Conservation (phyloP, 2,113 vertebrate genomes). For the Cebus imitator region DNA sequence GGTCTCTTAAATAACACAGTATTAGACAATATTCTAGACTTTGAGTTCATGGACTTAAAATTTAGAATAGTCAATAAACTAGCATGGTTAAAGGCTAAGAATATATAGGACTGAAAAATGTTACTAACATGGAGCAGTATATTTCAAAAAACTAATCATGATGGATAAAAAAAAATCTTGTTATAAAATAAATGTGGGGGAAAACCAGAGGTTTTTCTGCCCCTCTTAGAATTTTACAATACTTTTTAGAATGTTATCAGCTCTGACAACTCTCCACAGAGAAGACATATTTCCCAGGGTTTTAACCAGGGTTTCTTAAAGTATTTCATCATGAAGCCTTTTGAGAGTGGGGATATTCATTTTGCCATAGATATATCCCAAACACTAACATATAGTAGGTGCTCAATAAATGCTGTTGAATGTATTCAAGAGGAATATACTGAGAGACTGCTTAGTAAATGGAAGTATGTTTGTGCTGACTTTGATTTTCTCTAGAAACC, state of each 20-base stretch:
- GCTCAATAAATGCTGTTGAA: neutral
- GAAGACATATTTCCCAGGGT: neutral
- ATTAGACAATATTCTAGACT: neutral
- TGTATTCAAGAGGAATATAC: neutral
- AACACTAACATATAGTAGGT: neutral
- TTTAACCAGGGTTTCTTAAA: neutral
- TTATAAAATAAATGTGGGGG: neutral
- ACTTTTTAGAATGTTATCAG: neutral
- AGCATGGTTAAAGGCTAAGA: neutral
- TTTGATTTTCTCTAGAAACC: constrained; percentile 13
- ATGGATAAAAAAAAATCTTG: neutral
- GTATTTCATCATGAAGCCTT: neutral
- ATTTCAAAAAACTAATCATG: neutral
- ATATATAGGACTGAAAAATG: neutral
- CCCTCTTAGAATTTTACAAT: neutral
- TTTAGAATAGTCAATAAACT: neutral
- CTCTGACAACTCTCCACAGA: neutral
- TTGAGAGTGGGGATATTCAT: neutral
- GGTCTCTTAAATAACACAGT: neutral
- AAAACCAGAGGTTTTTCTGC: neutral
- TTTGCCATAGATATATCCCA: neutral
- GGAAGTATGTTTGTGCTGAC: neutral
- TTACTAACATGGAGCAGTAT: neutral
- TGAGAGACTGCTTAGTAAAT: neutral
- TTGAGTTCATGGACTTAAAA: neutral